Percentiles rank a stretch among this genome's conserved stretches.
phyloP scores from a whole-genome alignment of 2,113 vertebrate species.

The Bothrops jararaca region DNA sequence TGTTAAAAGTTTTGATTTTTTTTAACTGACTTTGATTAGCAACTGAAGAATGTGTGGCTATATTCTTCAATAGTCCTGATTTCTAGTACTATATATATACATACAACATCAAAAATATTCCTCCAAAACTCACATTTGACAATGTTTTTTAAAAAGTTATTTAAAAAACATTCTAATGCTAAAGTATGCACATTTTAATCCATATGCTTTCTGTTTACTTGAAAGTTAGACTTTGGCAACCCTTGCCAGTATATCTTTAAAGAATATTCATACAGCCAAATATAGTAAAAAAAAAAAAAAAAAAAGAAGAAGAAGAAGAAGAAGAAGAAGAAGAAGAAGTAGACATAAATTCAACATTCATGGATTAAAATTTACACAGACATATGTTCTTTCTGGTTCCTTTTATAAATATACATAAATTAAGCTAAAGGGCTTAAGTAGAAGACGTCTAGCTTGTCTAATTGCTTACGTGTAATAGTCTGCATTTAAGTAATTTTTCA shows the following conservation, averaged over 20 bases:
- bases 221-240: not conserved
- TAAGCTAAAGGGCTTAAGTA: not conserved
- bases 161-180: not conserved
- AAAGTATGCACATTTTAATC: not conserved
- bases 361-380: not conserved
- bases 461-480: not conserved
- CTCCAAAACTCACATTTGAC: not conserved
- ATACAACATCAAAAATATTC: not conserved
- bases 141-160: not conserved
- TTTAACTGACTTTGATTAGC: not conserved
- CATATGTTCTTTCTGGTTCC: not conserved
- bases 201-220: not conserved
- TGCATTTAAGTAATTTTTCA: slow-evolving; percentile 4
- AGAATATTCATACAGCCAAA: not conserved
- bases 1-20: not conserved
- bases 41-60: not conserved
- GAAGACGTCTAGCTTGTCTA: not conserved
- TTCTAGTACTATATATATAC: not conserved
- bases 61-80: not conserved
- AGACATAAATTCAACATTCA: not conserved
- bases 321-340: not conserved
- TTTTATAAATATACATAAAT: not conserved
- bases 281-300: not conserved
- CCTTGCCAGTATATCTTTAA: not conserved
- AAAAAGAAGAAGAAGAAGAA: too few relatives aligned